Evolutionary conservation across 2,888 invertebrate genomes (phyloP).

Genomic region (Perithous albicinctus): DNA sequence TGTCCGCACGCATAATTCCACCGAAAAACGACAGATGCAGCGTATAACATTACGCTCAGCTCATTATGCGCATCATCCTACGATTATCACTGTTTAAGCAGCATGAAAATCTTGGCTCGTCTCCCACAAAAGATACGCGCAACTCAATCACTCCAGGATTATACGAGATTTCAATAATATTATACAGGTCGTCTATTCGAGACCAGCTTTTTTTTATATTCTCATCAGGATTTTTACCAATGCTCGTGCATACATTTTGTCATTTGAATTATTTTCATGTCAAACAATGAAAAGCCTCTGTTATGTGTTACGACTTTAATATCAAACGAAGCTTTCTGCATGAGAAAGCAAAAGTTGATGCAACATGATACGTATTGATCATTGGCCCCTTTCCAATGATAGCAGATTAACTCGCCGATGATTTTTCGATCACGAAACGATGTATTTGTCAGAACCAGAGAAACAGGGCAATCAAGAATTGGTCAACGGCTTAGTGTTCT

Average conservation of each 20-base stretch:
- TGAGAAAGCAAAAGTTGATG: neutral
- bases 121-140: neutral
- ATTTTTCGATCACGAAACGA: neutral
- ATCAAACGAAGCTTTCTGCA: neutral
- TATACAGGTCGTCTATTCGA: neutral
- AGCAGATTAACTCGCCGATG: neutral
- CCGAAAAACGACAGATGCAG: constrained; percentile 11
- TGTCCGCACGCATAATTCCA: constrained; percentile 18
- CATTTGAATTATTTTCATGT: neutral
- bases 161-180: constrained; percentile 22
- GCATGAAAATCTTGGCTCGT: neutral
- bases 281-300: neutral
- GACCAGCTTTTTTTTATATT: neutral
- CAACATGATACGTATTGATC: no score
- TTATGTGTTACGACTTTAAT: neutral
- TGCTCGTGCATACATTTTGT: neutral
- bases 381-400: no score
- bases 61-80: neutral
- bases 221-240: neutral
- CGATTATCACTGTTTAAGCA: constrained; percentile 5
- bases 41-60: constrained; percentile 3
- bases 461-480: neutral
- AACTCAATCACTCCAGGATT: neutral
- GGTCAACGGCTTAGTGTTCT: neutral
- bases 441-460: neutral